A percentile compares a stretch with the other conserved stretches of the same genome.
Evolutionary conservation across 2,113 vertebrate genomes (phyloP).

Genomic region (Carettochelys insculpta): DNA sequence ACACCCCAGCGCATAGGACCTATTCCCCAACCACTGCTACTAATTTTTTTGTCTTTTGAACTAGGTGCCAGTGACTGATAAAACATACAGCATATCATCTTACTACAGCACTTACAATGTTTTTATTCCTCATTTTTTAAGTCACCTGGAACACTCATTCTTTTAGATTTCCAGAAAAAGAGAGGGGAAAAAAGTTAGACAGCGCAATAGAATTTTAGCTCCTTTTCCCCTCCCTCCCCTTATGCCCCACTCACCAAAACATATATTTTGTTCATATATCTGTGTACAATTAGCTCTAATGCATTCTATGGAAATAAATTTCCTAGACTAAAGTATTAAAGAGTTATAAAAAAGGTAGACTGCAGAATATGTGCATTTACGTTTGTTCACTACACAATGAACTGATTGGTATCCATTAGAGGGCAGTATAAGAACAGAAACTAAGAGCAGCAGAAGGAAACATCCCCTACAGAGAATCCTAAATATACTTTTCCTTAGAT

Average conservation of each 20-base stretch:
- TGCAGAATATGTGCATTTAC: conserved; percentile 35
- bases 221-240: no score
- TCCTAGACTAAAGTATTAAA: not conserved
- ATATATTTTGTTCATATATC: not conserved
- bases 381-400: conserved; percentile 66
- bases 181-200: conserved; percentile 30
- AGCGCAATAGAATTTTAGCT: not conserved
- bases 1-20: conserved; percentile 79
- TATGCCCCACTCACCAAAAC: not conserved
- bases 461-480: conserved; percentile 27
- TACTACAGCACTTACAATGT: conserved; percentile 78
- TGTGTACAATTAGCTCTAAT: not conserved
- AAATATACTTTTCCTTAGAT: conserved; percentile 50
- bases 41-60: conserved; percentile 86
- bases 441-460: conserved; percentile 31
- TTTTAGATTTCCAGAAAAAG: conserved; percentile 1
- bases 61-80: conserved; percentile 91
- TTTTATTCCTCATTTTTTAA: conserved; percentile 81
- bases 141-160: conserved; percentile 59
- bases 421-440: conserved; percentile 83
- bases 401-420: conserved; percentile 80
- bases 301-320: not conserved
- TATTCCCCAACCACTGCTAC: conserved; percentile 85
- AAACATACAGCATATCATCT: conserved; percentile 87
- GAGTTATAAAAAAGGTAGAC: not conserved